Evolutionary conservation across 64 coral and sea anemone species (phyloP).

Genomic region (Anthopleura sola): DNA sequence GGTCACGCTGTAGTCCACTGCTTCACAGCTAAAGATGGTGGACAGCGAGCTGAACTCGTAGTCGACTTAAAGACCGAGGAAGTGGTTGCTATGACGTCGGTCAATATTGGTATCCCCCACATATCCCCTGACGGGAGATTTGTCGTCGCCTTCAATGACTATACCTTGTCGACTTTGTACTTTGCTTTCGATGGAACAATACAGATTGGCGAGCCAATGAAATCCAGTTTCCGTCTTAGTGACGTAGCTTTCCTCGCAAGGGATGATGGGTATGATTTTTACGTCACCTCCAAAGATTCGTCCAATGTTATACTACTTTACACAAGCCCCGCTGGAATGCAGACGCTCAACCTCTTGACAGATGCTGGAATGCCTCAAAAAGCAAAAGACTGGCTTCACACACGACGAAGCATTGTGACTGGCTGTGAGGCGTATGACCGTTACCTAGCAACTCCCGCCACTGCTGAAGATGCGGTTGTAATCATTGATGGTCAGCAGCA

Average conservation of each 20-base stretch:
- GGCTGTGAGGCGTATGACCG: constrained; percentile 37
- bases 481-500: constrained; percentile 47
- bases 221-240: constrained; percentile 48
- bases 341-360: constrained; percentile 41
- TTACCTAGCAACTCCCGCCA: constrained; percentile 64
- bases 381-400: constrained; percentile 47
- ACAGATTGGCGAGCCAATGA: constrained; percentile 36
- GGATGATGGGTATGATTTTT: constrained; percentile 55
- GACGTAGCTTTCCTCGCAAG: constrained; percentile 34
- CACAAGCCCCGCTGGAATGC: constrained; percentile 25
- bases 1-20: constrained; percentile 56
- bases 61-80: constrained; percentile 45
- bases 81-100: constrained; percentile 18
- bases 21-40: constrained; percentile 42
- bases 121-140: constrained; percentile 62
- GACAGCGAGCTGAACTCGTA: constrained; percentile 26
- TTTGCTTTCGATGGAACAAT: constrained; percentile 36
- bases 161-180: constrained; percentile 35
- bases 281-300: constrained; percentile 57
- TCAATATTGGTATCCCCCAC: constrained; percentile 41
- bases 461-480: constrained; percentile 45
- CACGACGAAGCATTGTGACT: constrained; percentile 29
- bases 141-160: constrained; percentile 51
- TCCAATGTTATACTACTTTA: constrained; percentile 37
- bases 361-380: constrained; percentile 18